A percentile compares a stretch with the other conserved stretches of the same genome.
phyloP scores from a whole-genome alignment of 2,888 invertebrate genomes.

The Ochropleura plecta region DNA sequence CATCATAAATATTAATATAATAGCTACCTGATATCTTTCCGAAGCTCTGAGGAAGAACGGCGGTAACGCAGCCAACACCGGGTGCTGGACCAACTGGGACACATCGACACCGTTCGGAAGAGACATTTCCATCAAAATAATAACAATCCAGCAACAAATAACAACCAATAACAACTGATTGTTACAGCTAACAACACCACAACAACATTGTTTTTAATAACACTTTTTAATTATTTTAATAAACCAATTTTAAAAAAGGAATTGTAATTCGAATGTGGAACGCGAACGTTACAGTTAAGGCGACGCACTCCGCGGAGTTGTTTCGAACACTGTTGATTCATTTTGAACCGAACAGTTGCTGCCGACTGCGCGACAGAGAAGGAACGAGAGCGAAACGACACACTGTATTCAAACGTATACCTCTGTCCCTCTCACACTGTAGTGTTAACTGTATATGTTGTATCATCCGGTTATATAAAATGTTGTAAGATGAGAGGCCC shows the following conservation, averaged over 20 bases:
- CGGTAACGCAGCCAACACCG: conserved; percentile 95
- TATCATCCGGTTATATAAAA: conserved; percentile 90
- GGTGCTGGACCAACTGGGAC: conserved; percentile 96
- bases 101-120: conserved; percentile 96
- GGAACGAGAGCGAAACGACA: conserved; percentile 83
- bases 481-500: conserved; percentile 86
- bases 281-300: conserved; percentile 75
- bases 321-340: conserved; percentile 88
- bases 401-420: conserved; percentile 83
- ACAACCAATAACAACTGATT: conserved; percentile 53
- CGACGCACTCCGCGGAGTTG: conserved; percentile 80
- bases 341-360: conserved; percentile 84
- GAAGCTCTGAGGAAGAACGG: conserved; percentile 97
- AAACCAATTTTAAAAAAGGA: conserved; percentile 52
- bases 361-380: conserved; percentile 77
- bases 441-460: conserved; percentile 90
- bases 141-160: conserved; percentile 58
- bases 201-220: conserved; percentile 59
- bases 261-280: conserved; percentile 47
- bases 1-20: conserved; percentile 22
- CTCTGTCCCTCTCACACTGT: conserved; percentile 82
- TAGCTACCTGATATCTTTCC: conserved; percentile 95
- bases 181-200: conserved; percentile 63
- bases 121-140: conserved; percentile 92
- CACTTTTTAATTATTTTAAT: conserved; percentile 45